phyloP scores from a whole-genome alignment of 2,113 vertebrate genomes.

The Barbus barbus region DNA sequence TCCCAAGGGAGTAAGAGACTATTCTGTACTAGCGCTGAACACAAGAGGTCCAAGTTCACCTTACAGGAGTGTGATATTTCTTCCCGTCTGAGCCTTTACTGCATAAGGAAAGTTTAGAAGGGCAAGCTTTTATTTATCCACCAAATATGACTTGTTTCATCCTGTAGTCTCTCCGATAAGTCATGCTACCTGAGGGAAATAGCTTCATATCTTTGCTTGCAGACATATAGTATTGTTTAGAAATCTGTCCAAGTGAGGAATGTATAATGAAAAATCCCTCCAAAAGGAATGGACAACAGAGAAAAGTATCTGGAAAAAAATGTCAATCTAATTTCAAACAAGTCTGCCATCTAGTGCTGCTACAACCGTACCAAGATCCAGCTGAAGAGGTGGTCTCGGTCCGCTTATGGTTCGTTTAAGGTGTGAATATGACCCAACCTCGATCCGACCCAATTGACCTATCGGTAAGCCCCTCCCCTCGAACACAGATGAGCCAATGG shows the following conservation, averaged over 20 bases:
- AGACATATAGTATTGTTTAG: not conserved
- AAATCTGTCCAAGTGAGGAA: not conserved
- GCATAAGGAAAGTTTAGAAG: not conserved
- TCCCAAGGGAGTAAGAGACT: slow-evolving; percentile 18
- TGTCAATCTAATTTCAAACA: slow-evolving; percentile 25
- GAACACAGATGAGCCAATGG: no score
- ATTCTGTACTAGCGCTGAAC: not conserved
- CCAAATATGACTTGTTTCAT: not conserved
- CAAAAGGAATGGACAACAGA: not conserved
- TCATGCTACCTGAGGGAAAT: not conserved
- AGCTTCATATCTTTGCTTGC: not conserved
- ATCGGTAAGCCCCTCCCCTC: no score
- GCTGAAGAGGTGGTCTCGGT: no score
- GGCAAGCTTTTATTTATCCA: slow-evolving; percentile 5
- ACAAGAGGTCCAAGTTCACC: not conserved
- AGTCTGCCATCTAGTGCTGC: slow-evolving; percentile 58
- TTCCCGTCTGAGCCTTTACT: not conserved
- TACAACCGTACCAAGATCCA: no score
- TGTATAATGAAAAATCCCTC: not conserved
- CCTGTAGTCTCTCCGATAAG: not conserved
- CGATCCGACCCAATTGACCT: no score
- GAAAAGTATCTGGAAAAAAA: not conserved
- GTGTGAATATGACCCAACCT: no score
- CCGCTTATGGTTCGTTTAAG: no score
- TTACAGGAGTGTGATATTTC: not conserved